Evolutionary conservation across 2,113 vertebrate genomes (phyloP).

Genomic region (Brachyhypopomus occidentalis): DNA sequence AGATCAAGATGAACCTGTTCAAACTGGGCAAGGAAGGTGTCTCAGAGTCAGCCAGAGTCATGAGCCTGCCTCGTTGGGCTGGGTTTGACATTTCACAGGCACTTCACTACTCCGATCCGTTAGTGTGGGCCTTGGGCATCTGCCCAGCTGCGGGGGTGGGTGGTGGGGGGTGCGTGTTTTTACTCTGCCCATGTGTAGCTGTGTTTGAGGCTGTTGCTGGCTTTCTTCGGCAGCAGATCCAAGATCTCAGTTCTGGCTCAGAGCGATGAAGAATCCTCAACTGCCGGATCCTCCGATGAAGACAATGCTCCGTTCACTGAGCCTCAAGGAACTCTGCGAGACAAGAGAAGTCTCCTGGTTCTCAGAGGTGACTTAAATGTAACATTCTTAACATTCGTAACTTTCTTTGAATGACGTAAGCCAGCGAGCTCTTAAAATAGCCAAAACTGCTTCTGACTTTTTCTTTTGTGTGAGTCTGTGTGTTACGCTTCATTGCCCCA

Average conservation of each 20-base stretch:
- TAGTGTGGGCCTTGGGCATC: no score
- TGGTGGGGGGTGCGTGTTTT: not conserved
- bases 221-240: slow-evolving; percentile 42
- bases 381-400: no score
- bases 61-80: slow-evolving; percentile 70
- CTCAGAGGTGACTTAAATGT: slow-evolving; percentile 74
- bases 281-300: no score
- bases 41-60: no score
- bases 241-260: no score
- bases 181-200: not conserved
- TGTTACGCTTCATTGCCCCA: no score
- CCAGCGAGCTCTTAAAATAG: not conserved
- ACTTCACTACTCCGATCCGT: not conserved
- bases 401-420: no score
- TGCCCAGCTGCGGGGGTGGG: no score
- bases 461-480: not conserved
- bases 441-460: slow-evolving; percentile 1
- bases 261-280: no score
- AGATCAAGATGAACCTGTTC: slow-evolving; percentile 88
- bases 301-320: slow-evolving; percentile 75
- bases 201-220: not conserved
- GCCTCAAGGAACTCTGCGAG: slow-evolving; percentile 64
- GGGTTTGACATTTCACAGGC: slow-evolving; percentile 39
- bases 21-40: slow-evolving; percentile 83
- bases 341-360: slow-evolving; percentile 63